These are phyloP conservation scores for Polymixis flavicincta DNA, from an alignment of 2,888 invertebrate species.

Conservation along the genomic window DNA sequence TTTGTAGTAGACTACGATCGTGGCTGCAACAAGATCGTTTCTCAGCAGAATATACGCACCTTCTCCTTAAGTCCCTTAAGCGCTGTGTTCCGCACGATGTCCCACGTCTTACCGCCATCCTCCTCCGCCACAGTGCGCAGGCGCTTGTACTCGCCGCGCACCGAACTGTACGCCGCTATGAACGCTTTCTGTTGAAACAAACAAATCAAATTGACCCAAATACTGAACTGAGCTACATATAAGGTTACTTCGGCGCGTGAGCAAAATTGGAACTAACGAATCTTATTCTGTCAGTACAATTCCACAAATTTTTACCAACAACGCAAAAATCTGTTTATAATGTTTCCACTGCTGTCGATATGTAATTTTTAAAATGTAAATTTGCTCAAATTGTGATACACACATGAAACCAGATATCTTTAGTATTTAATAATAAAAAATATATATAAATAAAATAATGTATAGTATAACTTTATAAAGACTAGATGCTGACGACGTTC, in stretches of 20 bases:
- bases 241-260: not conserved
- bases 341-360: too few relatives aligned
- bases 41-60: conserved; percentile 66
- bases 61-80: conserved; percentile 90
- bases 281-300: too few relatives aligned
- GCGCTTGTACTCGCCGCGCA: conserved; percentile 93
- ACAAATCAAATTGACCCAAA: not conserved
- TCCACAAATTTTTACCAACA: too few relatives aligned
- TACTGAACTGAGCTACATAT: not conserved
- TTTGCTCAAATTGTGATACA: too few relatives aligned
- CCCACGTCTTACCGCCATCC: conserved; percentile 92
- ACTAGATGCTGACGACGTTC: too few relatives aligned
- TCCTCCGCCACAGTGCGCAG: conserved; percentile 92
- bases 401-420: too few relatives aligned
- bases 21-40: not conserved
- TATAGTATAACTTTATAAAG: too few relatives aligned
- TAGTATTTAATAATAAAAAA: too few relatives aligned
- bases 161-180: conserved; percentile 91
- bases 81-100: conserved; percentile 92
- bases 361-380: too few relatives aligned
- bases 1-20: too few relatives aligned
- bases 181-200: conserved; percentile 85
- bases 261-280: not conserved
- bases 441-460: too few relatives aligned
- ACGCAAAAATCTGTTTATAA: too few relatives aligned